phyloP scores from a whole-genome alignment of 2,113 vertebrate species.

The Xenopus borealis region DNA sequence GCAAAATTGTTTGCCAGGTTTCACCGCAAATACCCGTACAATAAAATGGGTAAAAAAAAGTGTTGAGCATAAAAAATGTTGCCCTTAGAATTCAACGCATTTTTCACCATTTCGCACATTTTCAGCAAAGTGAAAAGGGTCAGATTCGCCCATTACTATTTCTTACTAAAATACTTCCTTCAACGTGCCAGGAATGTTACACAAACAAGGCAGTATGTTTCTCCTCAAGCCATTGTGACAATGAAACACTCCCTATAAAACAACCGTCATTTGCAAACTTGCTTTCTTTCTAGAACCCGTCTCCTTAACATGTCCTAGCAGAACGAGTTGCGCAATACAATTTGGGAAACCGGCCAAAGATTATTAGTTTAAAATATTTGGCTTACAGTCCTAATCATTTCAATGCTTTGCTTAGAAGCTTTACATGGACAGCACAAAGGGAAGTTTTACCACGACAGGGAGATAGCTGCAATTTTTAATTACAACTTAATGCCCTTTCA shows the following conservation, averaged over 20 bases:
- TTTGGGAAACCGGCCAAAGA: slow-evolving; percentile 25
- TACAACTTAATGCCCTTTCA: slow-evolving; percentile 35
- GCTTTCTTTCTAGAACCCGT: neutral
- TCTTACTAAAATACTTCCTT: neutral
- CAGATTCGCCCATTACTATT: no score
- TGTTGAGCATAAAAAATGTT: no score
- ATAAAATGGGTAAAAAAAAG: no score
- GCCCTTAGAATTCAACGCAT: no score
- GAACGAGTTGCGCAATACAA: slow-evolving; percentile 17
- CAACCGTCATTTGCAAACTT: neutral
- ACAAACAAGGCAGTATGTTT: neutral
- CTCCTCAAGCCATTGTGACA: neutral
- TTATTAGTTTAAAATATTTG: slow-evolving; percentile 11
- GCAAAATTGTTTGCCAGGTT: no score
- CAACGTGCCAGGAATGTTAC: neutral
- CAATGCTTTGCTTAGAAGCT: slow-evolving; percentile 24
- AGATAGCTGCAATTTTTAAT: slow-evolving; percentile 30
- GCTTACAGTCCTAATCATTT: slow-evolving; percentile 35
- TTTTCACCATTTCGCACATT: no score
- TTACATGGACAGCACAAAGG: slow-evolving; percentile 18
- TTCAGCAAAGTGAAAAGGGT: no score
- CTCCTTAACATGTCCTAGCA: slow-evolving; percentile 18
- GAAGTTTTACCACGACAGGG: neutral
- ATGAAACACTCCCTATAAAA: neutral
- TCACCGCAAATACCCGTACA: no score